These are phyloP conservation scores for Ictidomys tridecemlineatus DNA, from an alignment of 2,113 vertebrate species.

Conservation along the genomic window DNA sequence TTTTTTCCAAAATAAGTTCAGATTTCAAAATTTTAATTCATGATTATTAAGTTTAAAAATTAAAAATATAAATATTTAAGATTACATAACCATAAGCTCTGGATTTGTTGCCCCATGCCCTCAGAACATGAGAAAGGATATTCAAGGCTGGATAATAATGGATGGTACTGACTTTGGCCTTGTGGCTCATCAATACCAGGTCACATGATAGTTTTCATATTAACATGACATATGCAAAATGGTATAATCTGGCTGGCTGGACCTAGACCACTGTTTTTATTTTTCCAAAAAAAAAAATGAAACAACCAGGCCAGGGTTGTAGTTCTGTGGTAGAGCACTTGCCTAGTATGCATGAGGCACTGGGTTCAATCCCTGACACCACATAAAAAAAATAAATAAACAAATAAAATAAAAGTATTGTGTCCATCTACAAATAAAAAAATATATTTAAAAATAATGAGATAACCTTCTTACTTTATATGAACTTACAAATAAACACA, in stretches of 20 bases:
- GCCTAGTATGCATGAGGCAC: too few relatives aligned
- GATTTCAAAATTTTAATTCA: conserved; percentile 59
- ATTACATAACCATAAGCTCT: background rate
- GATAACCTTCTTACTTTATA: conserved; percentile 31
- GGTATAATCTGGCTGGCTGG: background rate
- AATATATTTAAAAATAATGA: background rate
- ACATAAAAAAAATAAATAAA: background rate
- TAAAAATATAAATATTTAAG: conserved; percentile 28
- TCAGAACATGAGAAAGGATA: background rate
- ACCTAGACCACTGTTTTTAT: background rate
- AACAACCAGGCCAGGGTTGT: background rate
- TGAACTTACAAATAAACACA: conserved; percentile 33
- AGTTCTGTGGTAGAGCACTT: too few relatives aligned
- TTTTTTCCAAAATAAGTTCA: conserved; percentile 20
- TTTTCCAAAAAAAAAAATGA: background rate
- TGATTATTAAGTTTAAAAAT: background rate
- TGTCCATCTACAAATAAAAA: too few relatives aligned
- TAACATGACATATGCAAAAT: background rate
- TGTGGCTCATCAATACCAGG: background rate
- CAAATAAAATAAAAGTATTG: background rate
- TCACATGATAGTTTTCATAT: background rate
- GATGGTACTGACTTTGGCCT: background rate
- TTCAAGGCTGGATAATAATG: background rate
- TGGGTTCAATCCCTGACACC: too few relatives aligned
- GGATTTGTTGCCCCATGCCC: background rate